phyloP scores from a whole-genome alignment of 2,888 invertebrate genomes.

The Tryphoninae sp. region DNA sequence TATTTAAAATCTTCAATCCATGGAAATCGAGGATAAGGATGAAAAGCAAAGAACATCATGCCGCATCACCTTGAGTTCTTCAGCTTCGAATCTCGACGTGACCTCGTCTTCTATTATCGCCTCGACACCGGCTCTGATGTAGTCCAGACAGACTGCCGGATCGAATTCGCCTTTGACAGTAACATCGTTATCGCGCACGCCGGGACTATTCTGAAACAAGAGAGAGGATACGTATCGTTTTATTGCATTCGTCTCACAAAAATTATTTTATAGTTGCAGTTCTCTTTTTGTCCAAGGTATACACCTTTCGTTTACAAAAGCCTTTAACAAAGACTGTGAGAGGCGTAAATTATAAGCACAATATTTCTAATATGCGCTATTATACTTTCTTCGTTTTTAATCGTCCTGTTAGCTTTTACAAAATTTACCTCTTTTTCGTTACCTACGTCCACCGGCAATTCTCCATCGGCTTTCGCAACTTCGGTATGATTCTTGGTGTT shows the following conservation, averaged over 20 bases:
- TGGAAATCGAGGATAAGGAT: background rate
- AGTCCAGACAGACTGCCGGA: slow-evolving; percentile 92
- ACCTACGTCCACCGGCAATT: slow-evolving; percentile 55
- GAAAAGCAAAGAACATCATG: slow-evolving; percentile 1
- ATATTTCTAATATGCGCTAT: background rate
- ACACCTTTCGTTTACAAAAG: too few species aligned
- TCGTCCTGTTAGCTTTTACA: slow-evolving; percentile 1
- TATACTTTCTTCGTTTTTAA: background rate
- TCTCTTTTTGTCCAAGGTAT: background rate
- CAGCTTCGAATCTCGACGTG: slow-evolving; percentile 97
- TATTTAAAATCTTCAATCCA: background rate
- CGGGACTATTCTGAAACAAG: slow-evolving; percentile 69
- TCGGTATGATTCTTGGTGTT: slow-evolving; percentile 80
- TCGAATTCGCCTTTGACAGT: slow-evolving; percentile 87
- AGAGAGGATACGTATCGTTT: slow-evolving; percentile 17
- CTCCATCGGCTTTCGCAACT: slow-evolving; percentile 46
- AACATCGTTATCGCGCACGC: slow-evolving; percentile 79
- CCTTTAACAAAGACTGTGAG: too few species aligned
- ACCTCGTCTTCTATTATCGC: slow-evolving; percentile 99
- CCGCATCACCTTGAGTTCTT: slow-evolving; percentile 88
- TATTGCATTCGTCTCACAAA: slow-evolving; percentile 3
- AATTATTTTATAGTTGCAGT: background rate
- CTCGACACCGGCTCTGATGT: slow-evolving; percentile 96
- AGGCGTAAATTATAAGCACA: background rate
- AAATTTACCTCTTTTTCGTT: slow-evolving; percentile 69